Base-by-base conservation (phyloP, 2,113 vertebrate species). In the Lagopus muta region DNA sequence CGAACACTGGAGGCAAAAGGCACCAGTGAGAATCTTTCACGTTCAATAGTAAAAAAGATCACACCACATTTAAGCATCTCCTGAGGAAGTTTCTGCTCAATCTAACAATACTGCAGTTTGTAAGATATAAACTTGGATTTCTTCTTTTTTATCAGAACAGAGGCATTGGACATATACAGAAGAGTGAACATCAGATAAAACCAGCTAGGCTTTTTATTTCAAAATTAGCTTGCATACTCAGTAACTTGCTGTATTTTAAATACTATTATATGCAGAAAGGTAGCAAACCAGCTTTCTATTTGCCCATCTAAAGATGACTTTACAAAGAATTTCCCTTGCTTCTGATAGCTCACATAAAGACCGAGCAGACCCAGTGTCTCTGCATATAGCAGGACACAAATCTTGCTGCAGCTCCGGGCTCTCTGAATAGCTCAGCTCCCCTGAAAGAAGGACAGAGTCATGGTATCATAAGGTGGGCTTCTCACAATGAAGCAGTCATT, bases 361-460 rank as follows among this genome's bases (percentile, higher is more conserved):
- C 5, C 0, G 1, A 8, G 54, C 57, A 70, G 57, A 61, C 24
- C 10, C 1, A 8, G 32, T 2, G 2, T 3, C 67, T 66, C 25
- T n/a, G 64, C 19, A 11, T 7, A 38, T 8, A 43, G 34, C 42
- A 80, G 52, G 58, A 61, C 5, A 61, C 10, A 71, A 71, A 61
- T 20, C 54, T 30, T 67, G 36, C 25, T n/a, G 40, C 48, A 57
- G 25, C 11, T 66, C 58, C 47, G 18, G 11, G 15, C 24, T 24
- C 65, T 52, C 65, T 1, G 0, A 55, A n/a, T 14, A 86, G 32
- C 13, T 20, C 0, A 0, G 19, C 8, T 76, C 10, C 16, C 21
- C 24, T 27, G 36, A 62, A 47, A 60, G 36, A 21, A 58, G 45
- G 52, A 21, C 20, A 50, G 11, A 42, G 18, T n/a, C 2, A 0